Conservation (phyloP, 2,113 vertebrate species). For the Melanocharis versteri region DNA sequence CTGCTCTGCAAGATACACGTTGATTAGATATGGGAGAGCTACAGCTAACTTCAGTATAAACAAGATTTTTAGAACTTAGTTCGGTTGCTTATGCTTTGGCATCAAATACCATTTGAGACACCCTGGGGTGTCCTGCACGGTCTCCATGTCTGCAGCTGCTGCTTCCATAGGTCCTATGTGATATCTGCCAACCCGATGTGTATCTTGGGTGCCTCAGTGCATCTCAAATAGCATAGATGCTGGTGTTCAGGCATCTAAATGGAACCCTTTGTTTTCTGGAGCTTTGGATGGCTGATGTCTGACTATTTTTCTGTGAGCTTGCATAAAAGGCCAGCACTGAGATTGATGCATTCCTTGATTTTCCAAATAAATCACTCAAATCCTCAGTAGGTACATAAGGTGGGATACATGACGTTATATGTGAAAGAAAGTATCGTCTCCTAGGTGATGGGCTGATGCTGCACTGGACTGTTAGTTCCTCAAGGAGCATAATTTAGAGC, state of each 20-base stretch:
- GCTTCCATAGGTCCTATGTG: not conserved
- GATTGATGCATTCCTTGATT: not conserved
- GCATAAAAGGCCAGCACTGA: not conserved
- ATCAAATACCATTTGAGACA: not conserved
- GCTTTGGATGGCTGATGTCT: not conserved
- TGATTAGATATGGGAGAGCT: not conserved
- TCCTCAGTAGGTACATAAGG: not conserved
- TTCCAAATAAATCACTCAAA: not conserved
- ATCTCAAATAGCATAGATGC: not conserved
- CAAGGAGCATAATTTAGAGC: not conserved
- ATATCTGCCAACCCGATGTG: not conserved
- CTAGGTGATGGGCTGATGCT: not conserved
- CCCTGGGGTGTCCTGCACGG: not conserved
- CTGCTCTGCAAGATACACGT: not conserved
- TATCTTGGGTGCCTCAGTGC: constrained; percentile 14
- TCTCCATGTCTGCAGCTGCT: not conserved
- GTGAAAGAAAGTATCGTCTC: not conserved
- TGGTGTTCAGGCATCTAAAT: not conserved
- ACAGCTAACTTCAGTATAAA: not conserved
- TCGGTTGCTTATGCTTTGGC: not conserved
- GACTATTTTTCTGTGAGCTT: not conserved
- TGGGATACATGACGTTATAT: not conserved
- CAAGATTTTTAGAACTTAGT: not conserved
- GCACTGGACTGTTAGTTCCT: not conserved
- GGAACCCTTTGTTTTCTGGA: constrained; percentile 29